Evolutionary conservation across 2,888 invertebrate genomes (phyloP).

Genomic region (Nyleta sp.): DNA sequence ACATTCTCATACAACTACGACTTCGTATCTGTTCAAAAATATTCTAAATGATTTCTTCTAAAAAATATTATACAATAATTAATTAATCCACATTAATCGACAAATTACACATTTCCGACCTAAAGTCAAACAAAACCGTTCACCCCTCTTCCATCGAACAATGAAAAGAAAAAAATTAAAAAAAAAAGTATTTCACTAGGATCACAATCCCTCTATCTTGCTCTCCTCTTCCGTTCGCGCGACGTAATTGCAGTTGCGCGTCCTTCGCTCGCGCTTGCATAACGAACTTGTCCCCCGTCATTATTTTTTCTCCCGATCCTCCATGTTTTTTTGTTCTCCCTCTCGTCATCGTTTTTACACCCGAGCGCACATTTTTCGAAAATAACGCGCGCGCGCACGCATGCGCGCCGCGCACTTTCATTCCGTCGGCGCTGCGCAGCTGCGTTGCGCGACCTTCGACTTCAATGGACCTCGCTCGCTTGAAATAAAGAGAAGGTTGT

Average conservation of each 20-base stretch:
- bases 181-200: constrained; percentile 17
- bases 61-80: too few species aligned
- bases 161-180: too few species aligned
- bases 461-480: constrained; percentile 71
- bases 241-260: constrained; percentile 44
- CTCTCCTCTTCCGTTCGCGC: constrained; percentile 48
- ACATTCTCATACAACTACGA: too few species aligned
- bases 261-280: constrained; percentile 69
- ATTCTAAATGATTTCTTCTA: too few species aligned
- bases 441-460: constrained; percentile 67
- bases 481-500: constrained; percentile 74
- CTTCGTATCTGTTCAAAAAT: too few species aligned
- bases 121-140: too few species aligned
- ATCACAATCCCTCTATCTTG: constrained; percentile 9
- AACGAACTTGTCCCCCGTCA: constrained; percentile 58
- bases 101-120: too few species aligned
- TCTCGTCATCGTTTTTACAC: background rate
- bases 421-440: constrained; percentile 39
- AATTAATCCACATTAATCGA: too few species aligned
- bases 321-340: constrained; percentile 14
- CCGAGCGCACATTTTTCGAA: constrained; percentile 42
- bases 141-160: too few species aligned
- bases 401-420: constrained; percentile 42
- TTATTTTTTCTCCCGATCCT: constrained; percentile 37
- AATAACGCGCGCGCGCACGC: constrained; percentile 32